A percentile compares a stretch with the other conserved stretches of the same genome.
Evolutionary conservation across 53 echinoderm and acorn worm genomes (phyloP).

Genomic region (Echinometra lucunter): DNA sequence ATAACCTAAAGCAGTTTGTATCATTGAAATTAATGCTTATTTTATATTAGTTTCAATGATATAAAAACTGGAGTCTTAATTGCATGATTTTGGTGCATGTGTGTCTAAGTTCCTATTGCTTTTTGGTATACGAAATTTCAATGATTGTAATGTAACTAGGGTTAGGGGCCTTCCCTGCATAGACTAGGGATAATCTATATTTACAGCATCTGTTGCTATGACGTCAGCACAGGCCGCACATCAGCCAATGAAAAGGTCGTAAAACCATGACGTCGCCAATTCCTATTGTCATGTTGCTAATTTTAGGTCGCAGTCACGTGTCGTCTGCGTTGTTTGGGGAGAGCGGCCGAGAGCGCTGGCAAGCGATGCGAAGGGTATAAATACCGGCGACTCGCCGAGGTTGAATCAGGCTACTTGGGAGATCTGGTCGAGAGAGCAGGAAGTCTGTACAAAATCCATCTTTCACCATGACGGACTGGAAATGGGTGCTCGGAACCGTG

Average conservation of each 20-base stretch:
- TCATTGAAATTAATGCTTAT: background rate
- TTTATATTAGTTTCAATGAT: no score
- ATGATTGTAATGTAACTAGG: background rate
- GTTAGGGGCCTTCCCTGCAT: background rate
- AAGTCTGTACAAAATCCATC: background rate
- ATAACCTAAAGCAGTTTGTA: background rate
- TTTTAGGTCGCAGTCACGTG: constrained; percentile 15
- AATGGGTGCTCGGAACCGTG: constrained; percentile 59
- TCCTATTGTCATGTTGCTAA: constrained; percentile 8
- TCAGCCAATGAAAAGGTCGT: background rate
- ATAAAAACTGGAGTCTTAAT: no score
- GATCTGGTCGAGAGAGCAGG: constrained; percentile 52
- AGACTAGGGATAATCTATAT: background rate
- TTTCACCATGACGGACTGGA: constrained; percentile 39
- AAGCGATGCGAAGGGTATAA: background rate
- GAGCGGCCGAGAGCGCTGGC: no score
- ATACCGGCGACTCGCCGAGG: background rate
- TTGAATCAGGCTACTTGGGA: constrained; percentile 4
- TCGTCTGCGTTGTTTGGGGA: background rate
- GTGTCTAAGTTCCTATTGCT: background rate
- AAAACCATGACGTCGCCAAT: background rate
- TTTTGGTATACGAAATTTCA: background rate
- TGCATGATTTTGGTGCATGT: background rate
- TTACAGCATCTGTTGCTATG: background rate
- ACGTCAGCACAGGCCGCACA: background rate